Evolutionary conservation across 2,797 vertebrate species (phyloP).

Genomic region (Melanotaenia maccullochi): DNA sequence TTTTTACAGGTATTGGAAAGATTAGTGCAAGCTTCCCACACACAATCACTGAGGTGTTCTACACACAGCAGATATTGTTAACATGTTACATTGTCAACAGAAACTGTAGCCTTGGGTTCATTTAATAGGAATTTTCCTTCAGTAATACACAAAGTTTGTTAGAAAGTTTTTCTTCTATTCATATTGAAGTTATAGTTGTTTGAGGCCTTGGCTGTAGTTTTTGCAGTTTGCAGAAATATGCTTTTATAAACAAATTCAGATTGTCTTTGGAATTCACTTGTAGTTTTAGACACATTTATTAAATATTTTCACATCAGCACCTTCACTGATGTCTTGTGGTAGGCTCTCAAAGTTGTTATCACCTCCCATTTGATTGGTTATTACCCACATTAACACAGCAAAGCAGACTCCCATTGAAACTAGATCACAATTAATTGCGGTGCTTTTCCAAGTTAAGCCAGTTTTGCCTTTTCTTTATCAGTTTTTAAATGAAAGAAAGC

Average conservation of each 20-base stretch:
- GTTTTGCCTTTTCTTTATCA: constrained; percentile 52
- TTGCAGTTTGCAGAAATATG: background rate
- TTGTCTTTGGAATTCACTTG: constrained; percentile 27
- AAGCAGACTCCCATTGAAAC: constrained; percentile 65
- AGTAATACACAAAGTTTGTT: background rate
- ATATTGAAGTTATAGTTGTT: background rate
- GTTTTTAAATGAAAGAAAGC: constrained; percentile 59
- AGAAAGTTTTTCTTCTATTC: background rate
- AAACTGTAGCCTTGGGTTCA: background rate
- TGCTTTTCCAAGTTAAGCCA: constrained; percentile 61
- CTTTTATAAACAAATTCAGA: too few relatives aligned
- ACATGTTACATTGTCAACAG: background rate
- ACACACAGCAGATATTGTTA: background rate
- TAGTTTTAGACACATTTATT: constrained; percentile 27
- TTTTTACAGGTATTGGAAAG: background rate
- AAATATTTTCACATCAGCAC: constrained; percentile 63
- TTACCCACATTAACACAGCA: constrained; percentile 68
- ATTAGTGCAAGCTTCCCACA: background rate
- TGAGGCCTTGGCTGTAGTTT: background rate
- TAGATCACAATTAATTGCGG: constrained; percentile 70
- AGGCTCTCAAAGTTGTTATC: constrained; percentile 68
- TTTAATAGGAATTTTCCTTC: background rate
- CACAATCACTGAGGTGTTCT: background rate
- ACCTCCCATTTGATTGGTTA: constrained; percentile 69
- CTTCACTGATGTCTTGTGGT: constrained; percentile 64